Evolutionary conservation across 1,140 invertebrate species (phyloP).

Genomic region (Drosophila rhopaloa): DNA sequence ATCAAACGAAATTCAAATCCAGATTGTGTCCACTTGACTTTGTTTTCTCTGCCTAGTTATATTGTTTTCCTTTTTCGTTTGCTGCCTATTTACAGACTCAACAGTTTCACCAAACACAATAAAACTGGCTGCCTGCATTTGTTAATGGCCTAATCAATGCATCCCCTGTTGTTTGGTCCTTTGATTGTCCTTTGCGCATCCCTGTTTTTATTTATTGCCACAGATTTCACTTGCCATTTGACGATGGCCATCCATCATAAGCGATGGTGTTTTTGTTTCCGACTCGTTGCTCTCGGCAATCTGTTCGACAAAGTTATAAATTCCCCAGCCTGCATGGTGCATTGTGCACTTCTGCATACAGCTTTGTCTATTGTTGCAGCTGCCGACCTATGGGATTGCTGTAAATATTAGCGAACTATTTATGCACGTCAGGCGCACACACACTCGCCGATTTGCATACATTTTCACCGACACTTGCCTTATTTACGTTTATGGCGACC

Average conservation of each 20-base stretch:
- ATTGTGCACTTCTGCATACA: constrained; percentile 29
- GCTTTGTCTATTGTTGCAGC: constrained; percentile 47
- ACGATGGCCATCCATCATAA: constrained; percentile 61
- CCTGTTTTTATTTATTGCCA: constrained; percentile 67
- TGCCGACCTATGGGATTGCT: constrained; percentile 50
- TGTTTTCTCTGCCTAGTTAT: neutral
- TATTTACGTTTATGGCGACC: constrained; percentile 54
- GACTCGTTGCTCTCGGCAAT: constrained; percentile 44
- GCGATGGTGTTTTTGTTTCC: constrained; percentile 47
- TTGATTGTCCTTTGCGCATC: constrained; percentile 46
- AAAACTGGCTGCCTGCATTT: constrained; percentile 15
- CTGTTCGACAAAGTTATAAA: constrained; percentile 73
- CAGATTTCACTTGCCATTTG: constrained; percentile 69
- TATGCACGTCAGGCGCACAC: constrained; percentile 66
- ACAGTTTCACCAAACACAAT: neutral
- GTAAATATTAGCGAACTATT: constrained; percentile 77
- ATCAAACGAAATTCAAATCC: no score
- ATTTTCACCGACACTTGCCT: constrained; percentile 38
- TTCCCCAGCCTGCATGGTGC: constrained; percentile 58
- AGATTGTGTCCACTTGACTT: neutral
- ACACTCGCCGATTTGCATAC: constrained; percentile 23
- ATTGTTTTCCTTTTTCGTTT: neutral
- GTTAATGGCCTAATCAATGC: constrained; percentile 58
- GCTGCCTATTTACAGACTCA: constrained; percentile 4
- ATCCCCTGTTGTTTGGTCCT: constrained; percentile 19